Percentiles rank a stretch among this genome's conserved stretches.
Conservation (phyloP, 64 coral and sea anemone species). For the Stylophora pistillata region DNA sequence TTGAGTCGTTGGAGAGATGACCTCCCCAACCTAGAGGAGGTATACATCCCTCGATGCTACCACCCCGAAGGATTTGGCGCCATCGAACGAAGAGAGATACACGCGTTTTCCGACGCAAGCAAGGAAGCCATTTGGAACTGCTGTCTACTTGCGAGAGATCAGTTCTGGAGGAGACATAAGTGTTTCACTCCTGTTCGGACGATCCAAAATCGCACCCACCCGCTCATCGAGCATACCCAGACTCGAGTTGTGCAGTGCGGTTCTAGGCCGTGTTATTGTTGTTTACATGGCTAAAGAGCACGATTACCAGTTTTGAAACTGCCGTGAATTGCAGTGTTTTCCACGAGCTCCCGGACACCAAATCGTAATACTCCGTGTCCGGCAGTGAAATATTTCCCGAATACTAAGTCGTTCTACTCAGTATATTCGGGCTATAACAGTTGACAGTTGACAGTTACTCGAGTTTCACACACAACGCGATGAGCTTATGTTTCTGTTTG, state of each 20-base stretch:
- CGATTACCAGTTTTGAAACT: too few species aligned
- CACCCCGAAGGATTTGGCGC: constrained; percentile 21
- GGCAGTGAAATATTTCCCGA: too few species aligned
- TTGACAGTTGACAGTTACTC: too few species aligned
- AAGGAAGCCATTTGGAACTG: constrained; percentile 25
- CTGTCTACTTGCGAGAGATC: constrained; percentile 31
- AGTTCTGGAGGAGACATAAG: neutral
- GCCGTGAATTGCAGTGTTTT: too few species aligned
- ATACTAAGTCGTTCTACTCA: too few species aligned
- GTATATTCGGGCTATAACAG: too few species aligned
- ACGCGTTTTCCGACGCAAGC: constrained; percentile 55
- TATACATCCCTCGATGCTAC: constrained; percentile 30
- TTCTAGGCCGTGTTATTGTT: too few species aligned
- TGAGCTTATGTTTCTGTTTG: too few species aligned
- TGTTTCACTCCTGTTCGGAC: constrained; percentile 18
- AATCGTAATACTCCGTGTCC: too few species aligned
- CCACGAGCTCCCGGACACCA: too few species aligned
- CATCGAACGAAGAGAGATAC: neutral
- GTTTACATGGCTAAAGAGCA: too few species aligned
- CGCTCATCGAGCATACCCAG: constrained; percentile 11
- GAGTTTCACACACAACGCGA: too few species aligned
- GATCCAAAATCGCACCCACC: constrained; percentile 30
- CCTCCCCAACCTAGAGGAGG: constrained; percentile 12
- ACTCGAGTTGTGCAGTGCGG: constrained; percentile 20
- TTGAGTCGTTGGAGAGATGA: constrained; percentile 32